Percentiles rank a stretch among this genome's conserved stretches.
Evolutionary conservation across 30 jellyfish, hydroid and myxozoan genomes (phyloP).

Genomic region (Hydra vulgaris): DNA sequence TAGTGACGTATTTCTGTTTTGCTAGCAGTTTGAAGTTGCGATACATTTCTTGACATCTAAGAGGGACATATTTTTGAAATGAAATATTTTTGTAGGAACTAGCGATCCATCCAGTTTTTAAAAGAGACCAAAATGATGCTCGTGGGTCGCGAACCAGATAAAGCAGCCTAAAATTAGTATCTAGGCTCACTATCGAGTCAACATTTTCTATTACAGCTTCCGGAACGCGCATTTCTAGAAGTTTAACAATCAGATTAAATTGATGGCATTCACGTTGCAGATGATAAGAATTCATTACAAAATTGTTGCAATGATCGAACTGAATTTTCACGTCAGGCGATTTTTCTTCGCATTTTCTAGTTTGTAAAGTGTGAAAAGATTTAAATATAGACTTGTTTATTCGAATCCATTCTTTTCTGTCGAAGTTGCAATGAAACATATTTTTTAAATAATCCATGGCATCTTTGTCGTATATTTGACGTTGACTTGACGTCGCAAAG

Average conservation of each 20-base stretch:
- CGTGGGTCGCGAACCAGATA: slow-evolving; percentile 58
- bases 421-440: slow-evolving; percentile 6
- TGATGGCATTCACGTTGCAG: slow-evolving; percentile 19
- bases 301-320: slow-evolving; percentile 11
- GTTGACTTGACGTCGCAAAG: slow-evolving; percentile 4
- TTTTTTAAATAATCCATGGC: slow-evolving; percentile 9
- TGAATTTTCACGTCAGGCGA: background rate
- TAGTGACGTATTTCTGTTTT: background rate
- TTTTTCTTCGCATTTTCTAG: background rate
- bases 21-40: slow-evolving; percentile 6
- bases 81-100: background rate
- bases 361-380: background rate
- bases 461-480: background rate
- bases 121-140: slow-evolving; percentile 57
- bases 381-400: slow-evolving; percentile 12
- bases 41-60: slow-evolving; percentile 38
- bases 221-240: slow-evolving; percentile 20
- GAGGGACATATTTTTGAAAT: slow-evolving; percentile 18
- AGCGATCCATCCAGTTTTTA: slow-evolving; percentile 52
- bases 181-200: background rate
- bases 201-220: background rate
- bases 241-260: slow-evolving; percentile 22
- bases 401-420: slow-evolving; percentile 10
- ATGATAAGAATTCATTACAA: slow-evolving; percentile 10
- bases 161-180: background rate